Percentiles rank a stretch among this genome's conserved stretches.
These are phyloP conservation scores for Hemicordylus capensis DNA, from an alignment of 2,113 vertebrate species.

Conservation along the genomic window DNA sequence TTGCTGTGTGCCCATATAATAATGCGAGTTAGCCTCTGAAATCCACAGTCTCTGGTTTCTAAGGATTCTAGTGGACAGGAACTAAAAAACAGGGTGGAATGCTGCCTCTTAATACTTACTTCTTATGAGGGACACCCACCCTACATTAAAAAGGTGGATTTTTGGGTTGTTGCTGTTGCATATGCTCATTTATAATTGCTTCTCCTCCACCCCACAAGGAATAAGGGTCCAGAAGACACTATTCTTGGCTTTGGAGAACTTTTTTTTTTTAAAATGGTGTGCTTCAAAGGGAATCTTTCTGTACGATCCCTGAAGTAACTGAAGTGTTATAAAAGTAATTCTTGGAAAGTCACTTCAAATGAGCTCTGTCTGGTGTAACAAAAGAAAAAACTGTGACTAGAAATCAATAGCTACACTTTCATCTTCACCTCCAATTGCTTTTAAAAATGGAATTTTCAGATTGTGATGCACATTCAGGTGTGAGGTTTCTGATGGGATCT, in stretches of 20 bases:
- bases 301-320: background rate
- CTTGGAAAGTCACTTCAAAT: background rate
- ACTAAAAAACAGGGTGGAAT: background rate
- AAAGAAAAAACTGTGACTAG: background rate
- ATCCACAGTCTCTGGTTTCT: background rate
- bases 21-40: background rate
- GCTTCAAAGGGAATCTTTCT: background rate
- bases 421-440: background rate
- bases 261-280: background rate
- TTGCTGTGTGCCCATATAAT: background rate
- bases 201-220: too few relatives aligned
- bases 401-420: background rate
- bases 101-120: background rate
- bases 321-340: background rate
- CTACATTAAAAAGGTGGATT: background rate
- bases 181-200: background rate
- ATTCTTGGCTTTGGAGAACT: background rate
- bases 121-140: background rate
- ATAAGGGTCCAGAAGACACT: background rate
- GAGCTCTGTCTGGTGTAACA: background rate
- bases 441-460: conserved; percentile 18
- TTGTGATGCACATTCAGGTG: background rate
- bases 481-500: background rate
- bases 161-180: background rate
- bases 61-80: background rate